These are phyloP conservation scores for Elanus axillaris DNA, from an alignment of 2,113 vertebrate genomes.

Conservation along the genomic window DNA sequence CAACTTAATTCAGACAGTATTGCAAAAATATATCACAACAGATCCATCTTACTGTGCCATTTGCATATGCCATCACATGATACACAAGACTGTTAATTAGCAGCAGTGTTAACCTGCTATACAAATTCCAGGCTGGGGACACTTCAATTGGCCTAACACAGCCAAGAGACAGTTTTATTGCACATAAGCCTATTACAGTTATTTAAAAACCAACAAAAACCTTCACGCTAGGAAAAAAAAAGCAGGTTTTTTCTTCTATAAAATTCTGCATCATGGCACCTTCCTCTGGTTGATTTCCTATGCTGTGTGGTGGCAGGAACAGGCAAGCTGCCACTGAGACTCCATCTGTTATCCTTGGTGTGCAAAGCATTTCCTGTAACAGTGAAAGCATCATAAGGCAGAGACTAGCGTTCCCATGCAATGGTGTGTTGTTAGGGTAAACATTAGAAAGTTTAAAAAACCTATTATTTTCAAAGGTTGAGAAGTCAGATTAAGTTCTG, in stretches of 20 bases:
- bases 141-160: neutral
- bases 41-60: neutral
- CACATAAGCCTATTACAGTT: neutral
- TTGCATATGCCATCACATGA: neutral
- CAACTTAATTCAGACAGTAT: neutral
- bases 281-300: neutral
- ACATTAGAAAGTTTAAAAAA: neutral
- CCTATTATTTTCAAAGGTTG: neutral
- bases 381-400: slow-evolving; percentile 46
- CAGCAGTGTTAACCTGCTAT: neutral
- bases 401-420: neutral
- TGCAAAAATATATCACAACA: neutral
- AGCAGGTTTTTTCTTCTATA: neutral
- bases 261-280: neutral
- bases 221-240: neutral
- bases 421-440: neutral
- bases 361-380: slow-evolving; percentile 55
- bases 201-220: neutral
- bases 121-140: neutral
- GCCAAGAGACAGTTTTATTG: neutral
- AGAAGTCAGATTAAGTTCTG: neutral
- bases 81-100: neutral
- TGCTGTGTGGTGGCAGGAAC: neutral
- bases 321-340: slow-evolving; percentile 41
- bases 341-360: slow-evolving; percentile 56